phyloP scores from a whole-genome alignment of 64 coral and sea anemone genomes.

The Stichodactyla helianthus region DNA sequence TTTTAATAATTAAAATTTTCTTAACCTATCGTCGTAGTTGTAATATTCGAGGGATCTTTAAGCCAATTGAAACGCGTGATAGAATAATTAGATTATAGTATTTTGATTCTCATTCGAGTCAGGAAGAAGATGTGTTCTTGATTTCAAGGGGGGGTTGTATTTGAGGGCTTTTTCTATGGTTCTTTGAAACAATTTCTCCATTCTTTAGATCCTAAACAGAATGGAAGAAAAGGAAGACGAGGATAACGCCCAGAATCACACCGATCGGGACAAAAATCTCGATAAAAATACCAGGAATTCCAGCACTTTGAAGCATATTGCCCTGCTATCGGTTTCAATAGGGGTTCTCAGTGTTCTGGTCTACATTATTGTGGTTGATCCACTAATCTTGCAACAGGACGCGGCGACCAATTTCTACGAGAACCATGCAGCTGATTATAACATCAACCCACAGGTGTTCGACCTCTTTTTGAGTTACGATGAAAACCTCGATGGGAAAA shows the following conservation, averaged over 20 bases:
- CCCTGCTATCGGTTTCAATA: neutral
- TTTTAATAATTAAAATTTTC: neutral
- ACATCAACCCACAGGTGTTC: slow-evolving; percentile 38
- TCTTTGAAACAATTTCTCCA: neutral
- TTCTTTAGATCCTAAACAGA: neutral
- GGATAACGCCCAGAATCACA: neutral
- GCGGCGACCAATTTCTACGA: neutral
- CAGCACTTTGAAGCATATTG: neutral
- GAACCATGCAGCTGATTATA: neutral
- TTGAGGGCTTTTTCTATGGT: neutral
- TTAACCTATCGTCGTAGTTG: neutral
- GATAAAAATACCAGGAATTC: neutral
- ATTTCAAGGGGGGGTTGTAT: neutral
- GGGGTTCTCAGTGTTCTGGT: slow-evolving; percentile 17
- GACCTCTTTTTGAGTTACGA: slow-evolving; percentile 82
- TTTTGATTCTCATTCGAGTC: neutral
- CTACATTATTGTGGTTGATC: slow-evolving; percentile 18
- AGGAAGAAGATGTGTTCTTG: neutral
- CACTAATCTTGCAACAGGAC: neutral
- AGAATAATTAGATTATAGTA: slow-evolving; percentile 1
- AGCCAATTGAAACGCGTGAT: neutral
- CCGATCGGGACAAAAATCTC: neutral
- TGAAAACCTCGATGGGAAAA: slow-evolving; percentile 63
- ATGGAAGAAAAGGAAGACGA: neutral
- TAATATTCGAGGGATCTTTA: neutral